Conservation (phyloP, 2,888 invertebrate species). For the Neoscelio sp. region DNA sequence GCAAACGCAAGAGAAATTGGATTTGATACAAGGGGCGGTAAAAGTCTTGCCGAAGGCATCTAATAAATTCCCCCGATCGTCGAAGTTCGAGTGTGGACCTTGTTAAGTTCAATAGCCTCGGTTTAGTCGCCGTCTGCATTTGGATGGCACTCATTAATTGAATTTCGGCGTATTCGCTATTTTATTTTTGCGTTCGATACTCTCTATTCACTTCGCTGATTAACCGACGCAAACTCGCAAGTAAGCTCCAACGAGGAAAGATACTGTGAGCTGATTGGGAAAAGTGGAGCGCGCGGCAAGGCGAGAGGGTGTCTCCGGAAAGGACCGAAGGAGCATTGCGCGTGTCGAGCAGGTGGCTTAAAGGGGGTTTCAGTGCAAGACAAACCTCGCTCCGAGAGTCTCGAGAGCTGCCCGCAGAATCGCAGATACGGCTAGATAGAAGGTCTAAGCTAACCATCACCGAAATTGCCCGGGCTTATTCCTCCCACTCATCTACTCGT, state of each 20-base stretch:
- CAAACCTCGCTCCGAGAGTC: constrained; percentile 60
- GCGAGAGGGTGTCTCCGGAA: constrained; percentile 36
- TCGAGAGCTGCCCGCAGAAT: constrained; percentile 73
- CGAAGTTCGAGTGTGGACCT: constrained; percentile 30
- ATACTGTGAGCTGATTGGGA: constrained; percentile 51
- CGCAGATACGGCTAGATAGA: constrained; percentile 63
- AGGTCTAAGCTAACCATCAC: constrained; percentile 79
- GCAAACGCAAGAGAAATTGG: background rate
- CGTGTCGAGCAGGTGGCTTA: constrained; percentile 71
- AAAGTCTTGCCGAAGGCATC: background rate
- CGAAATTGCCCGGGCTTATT: constrained; percentile 77
- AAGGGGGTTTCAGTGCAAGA: constrained; percentile 48
- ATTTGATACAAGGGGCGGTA: constrained; percentile 19
- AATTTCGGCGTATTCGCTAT: constrained; percentile 74
- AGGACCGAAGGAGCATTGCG: constrained; percentile 46
- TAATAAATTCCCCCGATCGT: constrained; percentile 7
- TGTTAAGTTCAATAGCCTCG: constrained; percentile 8
- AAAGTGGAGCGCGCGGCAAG: constrained; percentile 9
- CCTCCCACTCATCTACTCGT: constrained; percentile 60
- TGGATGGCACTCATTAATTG: constrained; percentile 74
- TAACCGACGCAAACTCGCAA: constrained; percentile 71
- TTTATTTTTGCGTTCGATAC: constrained; percentile 77
- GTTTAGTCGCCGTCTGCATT: constrained; percentile 9
- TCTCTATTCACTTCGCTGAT: constrained; percentile 79
- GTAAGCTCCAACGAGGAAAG: constrained; percentile 55